Base-by-base conservation (phyloP, 92 coral and sea anemone species). In the Siderastrea radians region DNA sequence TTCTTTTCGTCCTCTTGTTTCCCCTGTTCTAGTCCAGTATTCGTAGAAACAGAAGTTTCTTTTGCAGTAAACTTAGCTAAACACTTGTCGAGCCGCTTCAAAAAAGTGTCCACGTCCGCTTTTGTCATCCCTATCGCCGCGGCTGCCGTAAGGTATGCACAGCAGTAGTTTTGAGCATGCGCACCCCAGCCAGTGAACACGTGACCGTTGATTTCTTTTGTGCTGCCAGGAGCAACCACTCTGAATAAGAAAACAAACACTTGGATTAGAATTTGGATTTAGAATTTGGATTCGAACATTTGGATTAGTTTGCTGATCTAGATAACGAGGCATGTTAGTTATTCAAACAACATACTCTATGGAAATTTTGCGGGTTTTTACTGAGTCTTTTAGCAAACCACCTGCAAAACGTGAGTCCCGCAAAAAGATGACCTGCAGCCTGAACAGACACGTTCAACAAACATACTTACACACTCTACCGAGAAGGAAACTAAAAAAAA, bases 111-210 rank as follows among this genome's bases (percentile, higher is more conserved):
- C 55, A 95, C 99, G 70, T 97, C 99, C 49, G 90, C 90, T 68
- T 86, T 86, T 17, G 95, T 95, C 99, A 97, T 97, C 54, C 99
- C 99, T 65, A 97, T 92, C 82, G 98, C 98, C 46, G 98, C 99
- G 7, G 99, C 99, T 78, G 99, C 99, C 45, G 99, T 97, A 73
- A 97, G 64, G 84, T 97, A 97, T 17, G 98, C 96, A 82, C 92
- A 91, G 77, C 94, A 98, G 83, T 97, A 97, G 78, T 81, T 79
- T 68, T 91, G 88, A 60, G 96, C 81, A 85, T 97, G 99, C 72
- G 99, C 93, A 60, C 99, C 99, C 99, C 99, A 97, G 67, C 98
- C 98, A 46, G 86, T 89, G 89, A 97, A 97, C 93, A 90, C 86
- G 89, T 94, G 90, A 81, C 96, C 99, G 59, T 92, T 95, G 84